These are phyloP conservation scores for Cryptops parisi DNA, from an alignment of 2,888 invertebrate species.

Conservation along the genomic window DNA sequence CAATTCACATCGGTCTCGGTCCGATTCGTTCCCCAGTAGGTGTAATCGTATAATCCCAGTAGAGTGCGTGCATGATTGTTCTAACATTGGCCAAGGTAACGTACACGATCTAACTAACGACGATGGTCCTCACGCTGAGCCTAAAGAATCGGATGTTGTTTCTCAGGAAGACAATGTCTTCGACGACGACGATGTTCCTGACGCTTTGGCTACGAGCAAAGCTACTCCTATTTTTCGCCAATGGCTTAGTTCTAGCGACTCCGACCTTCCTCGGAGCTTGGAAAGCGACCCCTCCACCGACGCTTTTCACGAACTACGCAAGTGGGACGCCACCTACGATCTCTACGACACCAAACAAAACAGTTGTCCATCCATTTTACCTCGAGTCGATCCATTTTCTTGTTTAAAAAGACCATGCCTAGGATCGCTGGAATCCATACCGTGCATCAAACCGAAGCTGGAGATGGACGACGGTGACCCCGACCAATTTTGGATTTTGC, in stretches of 20 bases:
- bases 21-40: no score
- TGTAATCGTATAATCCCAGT: no score
- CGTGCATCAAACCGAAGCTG: not conserved
- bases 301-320: not conserved
- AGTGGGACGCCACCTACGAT: slow-evolving; percentile 2
- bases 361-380: not conserved
- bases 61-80: no score
- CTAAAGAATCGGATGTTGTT: not conserved
- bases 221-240: not conserved
- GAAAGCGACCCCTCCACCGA: no score
- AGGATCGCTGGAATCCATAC: not conserved
- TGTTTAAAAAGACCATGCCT: not conserved
- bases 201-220: not conserved
- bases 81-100: slow-evolving; percentile 5
- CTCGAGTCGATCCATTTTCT: not conserved
- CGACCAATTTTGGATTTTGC: slow-evolving; percentile 9
- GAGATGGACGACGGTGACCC: slow-evolving; percentile 3
- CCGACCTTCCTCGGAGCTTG: not conserved
- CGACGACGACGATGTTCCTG: not conserved
- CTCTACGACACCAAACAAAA: not conserved
- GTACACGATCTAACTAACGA: slow-evolving; percentile 16
- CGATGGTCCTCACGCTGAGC: not conserved
- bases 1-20: no score
- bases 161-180: not conserved
- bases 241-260: slow-evolving; percentile 2